Conservation (phyloP, 1,140 invertebrate species). For the Uloborus diversus region DNA sequence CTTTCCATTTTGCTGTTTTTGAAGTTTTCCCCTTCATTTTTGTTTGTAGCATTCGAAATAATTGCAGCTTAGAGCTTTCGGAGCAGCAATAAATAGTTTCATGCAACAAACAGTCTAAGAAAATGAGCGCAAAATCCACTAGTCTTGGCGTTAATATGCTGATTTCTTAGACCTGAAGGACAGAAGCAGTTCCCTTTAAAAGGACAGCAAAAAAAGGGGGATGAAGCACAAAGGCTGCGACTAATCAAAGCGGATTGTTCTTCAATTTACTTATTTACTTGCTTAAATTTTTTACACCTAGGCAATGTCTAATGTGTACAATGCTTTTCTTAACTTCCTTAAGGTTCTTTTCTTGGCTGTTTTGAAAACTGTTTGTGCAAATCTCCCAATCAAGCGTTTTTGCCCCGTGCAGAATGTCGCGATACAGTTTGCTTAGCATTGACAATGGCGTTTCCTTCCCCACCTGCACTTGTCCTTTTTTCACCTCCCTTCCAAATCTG, state of each 20-base stretch:
- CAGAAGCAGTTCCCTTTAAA: neutral
- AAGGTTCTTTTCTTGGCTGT: slow-evolving; percentile 25
- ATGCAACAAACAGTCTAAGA: neutral
- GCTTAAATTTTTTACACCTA: slow-evolving; percentile 7
- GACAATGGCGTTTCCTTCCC: slow-evolving; percentile 23
- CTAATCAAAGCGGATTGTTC: slow-evolving; percentile 56
- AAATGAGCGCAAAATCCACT: slow-evolving; percentile 27
- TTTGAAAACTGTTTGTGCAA: slow-evolving; percentile 44
- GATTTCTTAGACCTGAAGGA: slow-evolving; percentile 26
- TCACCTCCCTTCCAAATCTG: neutral
- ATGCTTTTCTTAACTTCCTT: slow-evolving; percentile 35
- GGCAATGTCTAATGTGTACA: slow-evolving; percentile 41
- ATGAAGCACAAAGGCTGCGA: neutral
- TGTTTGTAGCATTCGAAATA: no score
- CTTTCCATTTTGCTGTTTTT: no score
- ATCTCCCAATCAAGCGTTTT: slow-evolving; percentile 56
- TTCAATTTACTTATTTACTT: slow-evolving; percentile 49
- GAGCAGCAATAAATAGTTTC: neutral
- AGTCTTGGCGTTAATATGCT: slow-evolving; percentile 23
- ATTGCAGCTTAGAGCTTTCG: no score
- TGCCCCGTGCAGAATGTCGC: slow-evolving; percentile 18
- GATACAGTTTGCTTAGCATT: slow-evolving; percentile 49
- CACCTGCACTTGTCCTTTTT: slow-evolving; percentile 14
- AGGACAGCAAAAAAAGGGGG: slow-evolving; percentile 24
- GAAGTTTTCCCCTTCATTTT: no score